These are phyloP conservation scores for Encarsia formosa DNA, from an alignment of 2,888 invertebrate species.

Conservation along the genomic window DNA sequence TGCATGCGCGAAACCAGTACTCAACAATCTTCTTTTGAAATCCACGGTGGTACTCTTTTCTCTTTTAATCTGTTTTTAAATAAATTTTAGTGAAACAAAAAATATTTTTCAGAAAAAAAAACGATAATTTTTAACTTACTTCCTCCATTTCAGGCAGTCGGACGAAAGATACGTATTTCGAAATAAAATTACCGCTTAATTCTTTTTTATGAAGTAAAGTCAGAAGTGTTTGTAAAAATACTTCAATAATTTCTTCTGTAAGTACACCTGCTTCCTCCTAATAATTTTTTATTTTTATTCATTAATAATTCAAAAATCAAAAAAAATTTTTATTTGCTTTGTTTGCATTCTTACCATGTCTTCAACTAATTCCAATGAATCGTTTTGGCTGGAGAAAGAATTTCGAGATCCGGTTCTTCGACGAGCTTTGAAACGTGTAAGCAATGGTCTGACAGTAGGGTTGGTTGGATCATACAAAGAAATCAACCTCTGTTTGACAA, in stretches of 20 bases:
- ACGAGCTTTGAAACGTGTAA: conserved; percentile 47
- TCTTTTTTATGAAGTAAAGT: conserved; percentile 49
- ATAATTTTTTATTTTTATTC: conserved; percentile 16
- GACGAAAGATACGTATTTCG: conserved; percentile 38
- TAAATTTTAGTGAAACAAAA: conserved; percentile 2
- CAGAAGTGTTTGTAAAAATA: conserved; percentile 53
- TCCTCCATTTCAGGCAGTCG: conserved; percentile 37
- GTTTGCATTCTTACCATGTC: conserved; percentile 36
- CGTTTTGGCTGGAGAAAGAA: conserved; percentile 54
- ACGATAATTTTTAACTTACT: conserved; percentile 29
- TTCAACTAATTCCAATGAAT: conserved; percentile 51
- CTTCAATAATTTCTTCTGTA: conserved; percentile 54
- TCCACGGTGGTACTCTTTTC: conserved; percentile 37
- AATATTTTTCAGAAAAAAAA: neutral
- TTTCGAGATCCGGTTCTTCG: conserved; percentile 49
- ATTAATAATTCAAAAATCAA: no score
- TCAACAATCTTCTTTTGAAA: conserved; percentile 52
- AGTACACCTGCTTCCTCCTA: conserved; percentile 44
- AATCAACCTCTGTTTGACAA: conserved; percentile 50
- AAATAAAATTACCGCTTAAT: conserved; percentile 36
- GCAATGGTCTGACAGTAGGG: conserved; percentile 53
- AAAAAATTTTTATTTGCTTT: neutral
- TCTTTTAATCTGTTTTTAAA: conserved; percentile 21
- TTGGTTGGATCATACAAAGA: conserved; percentile 62
- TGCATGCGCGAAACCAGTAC: conserved; percentile 62